Conservation (phyloP, 2,888 invertebrate genomes). For the Drosophila borborema region DNA sequence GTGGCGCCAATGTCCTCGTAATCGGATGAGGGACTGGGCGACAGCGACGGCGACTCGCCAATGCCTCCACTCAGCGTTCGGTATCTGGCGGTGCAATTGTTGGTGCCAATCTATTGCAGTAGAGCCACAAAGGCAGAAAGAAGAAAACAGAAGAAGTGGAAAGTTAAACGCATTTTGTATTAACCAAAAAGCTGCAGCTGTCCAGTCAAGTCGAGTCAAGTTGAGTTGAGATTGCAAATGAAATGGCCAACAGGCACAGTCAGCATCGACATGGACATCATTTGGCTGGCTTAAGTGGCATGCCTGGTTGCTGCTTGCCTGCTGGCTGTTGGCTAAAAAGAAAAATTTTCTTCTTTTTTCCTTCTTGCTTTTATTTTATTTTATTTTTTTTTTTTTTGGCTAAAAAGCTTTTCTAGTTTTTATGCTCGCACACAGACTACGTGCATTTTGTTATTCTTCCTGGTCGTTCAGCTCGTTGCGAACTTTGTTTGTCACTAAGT, state of each 20-base stretch:
- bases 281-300: conserved; percentile 77
- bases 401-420: conserved; percentile 77
- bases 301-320: background rate
- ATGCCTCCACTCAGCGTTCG: conserved; percentile 87
- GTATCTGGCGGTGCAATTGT: conserved; percentile 85
- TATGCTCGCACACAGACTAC: conserved; percentile 41
- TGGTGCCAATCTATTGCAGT: conserved; percentile 84
- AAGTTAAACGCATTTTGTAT: conserved; percentile 34
- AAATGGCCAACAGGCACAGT: conserved; percentile 55
- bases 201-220: conserved; percentile 17
- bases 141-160: conserved; percentile 12
- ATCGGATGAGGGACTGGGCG: conserved; percentile 89
- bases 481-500: conserved; percentile 83
- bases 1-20: conserved; percentile 89
- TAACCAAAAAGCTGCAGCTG: conserved; percentile 19
- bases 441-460: conserved; percentile 60
- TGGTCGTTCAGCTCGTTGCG: conserved; percentile 45
- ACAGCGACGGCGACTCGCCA: conserved; percentile 86
- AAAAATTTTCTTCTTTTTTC: conserved; percentile 54
- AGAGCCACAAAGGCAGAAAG: background rate
- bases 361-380: conserved; percentile 10
- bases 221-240: conserved; percentile 70
- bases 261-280: conserved; percentile 40
- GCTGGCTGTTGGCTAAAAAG: conserved; percentile 13
- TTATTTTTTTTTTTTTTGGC: conserved; percentile 45